Evolutionary conservation across 1,140 invertebrate species (phyloP), one percentile per base, ranked within the genome.

Genomic region (Himalopsyche phryganea): DNA sequence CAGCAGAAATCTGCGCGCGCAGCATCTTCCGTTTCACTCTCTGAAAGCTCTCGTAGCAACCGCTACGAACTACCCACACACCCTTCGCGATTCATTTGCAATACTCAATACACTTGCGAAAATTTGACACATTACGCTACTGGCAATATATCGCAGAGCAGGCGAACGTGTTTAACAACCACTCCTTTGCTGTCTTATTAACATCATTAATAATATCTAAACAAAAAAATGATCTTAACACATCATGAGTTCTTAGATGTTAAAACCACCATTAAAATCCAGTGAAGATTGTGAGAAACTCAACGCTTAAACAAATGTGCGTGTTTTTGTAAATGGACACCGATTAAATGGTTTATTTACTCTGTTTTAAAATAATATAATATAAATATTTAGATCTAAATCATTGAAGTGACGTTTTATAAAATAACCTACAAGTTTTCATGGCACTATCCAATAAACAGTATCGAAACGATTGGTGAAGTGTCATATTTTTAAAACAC

Each of bases 161-260:
- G 15, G 20, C 50, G 49, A 20, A 42, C 15, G 20, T 17, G 9
- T 28, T 5, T 28, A 5, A 41, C 38, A 52, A 52, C 50, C 50
- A 52, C 50, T 52, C 50, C 50, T 52, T 52, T 52, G 50, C 50
- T 52, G 50, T 52, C 28, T 14, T 14, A 41, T 14, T 10, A 44
- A 28, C 23, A 52, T 42, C 38, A 13, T 4, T 35, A 18, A 32
- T 33, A 36, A 52, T 32, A 13, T 52, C 15, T 42, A 50, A 52
- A 28, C 28, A 38, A 20, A 10, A 41, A n/a, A 4, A 32, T 42
- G 44, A 42, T 3, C n/a, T 14, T 42, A 11, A 33, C n/a, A n/a
- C 17, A 15, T 20, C 19, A 19, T 28, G 15, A 7, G 13, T 32
- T 14, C 28, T 44, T 10, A 3, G 7, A 28, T 28, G 9, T 28